phyloP scores from a whole-genome alignment of 2,797 vertebrate genomes.

The Lophotriccus pileatus region DNA sequence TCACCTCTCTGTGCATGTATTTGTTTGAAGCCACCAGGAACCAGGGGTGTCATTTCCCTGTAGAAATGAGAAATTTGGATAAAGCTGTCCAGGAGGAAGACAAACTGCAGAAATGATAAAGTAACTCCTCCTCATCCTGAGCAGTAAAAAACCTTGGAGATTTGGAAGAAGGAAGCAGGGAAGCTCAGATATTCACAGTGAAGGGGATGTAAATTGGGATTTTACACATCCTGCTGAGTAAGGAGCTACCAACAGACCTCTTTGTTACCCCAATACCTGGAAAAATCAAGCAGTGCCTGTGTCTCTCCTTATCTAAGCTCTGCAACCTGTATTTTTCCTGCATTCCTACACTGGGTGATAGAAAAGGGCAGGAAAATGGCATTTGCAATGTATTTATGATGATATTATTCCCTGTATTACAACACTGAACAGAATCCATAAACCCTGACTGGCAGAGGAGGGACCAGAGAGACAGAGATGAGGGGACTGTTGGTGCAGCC shows the following conservation, averaged over 20 bases:
- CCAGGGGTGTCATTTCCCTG: neutral
- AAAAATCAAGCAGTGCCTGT: neutral
- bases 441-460: neutral
- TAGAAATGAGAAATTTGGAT: neutral
- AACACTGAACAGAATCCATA: neutral
- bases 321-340: neutral
- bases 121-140: neutral
- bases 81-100: neutral
- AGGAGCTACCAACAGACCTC: neutral
- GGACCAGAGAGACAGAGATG: neutral
- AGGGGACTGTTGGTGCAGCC: neutral
- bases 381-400: neutral
- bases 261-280: neutral
- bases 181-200: neutral
- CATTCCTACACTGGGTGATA: neutral
- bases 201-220: neutral
- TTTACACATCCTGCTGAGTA: neutral
- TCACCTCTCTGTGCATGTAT: rapidly evolving
- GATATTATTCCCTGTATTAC: neutral
- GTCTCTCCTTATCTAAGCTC: neutral
- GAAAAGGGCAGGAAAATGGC: neutral
- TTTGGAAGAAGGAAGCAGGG: neutral
- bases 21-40: neutral
- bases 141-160: neutral
- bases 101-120: neutral